Base-by-base conservation (phyloP, 2,888 invertebrate species). In the Hydrotaea diabolus region DNA sequence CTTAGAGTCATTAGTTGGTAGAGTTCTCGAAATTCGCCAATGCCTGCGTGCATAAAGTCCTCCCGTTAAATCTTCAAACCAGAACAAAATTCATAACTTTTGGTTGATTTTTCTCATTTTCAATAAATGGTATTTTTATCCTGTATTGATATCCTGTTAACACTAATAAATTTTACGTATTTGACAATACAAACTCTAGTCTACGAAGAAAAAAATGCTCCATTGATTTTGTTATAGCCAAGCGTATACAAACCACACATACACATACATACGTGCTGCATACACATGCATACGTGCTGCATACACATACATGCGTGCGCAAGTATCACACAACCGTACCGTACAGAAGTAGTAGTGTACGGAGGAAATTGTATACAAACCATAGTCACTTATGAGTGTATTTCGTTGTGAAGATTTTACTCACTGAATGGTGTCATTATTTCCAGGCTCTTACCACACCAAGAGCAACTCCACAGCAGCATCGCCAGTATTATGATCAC, bases 131-230 rank as follows among this genome's bases (percentile, higher is more conserved):
- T 31, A 17, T 13, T 46, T 81, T 79, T 66, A 77, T 83, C 73
- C 77, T 79, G 77, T 79, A 79, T 83, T 86, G 86, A 86, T 87
- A 87, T 87, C 86, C 87, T 87, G 87, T 87, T 87, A 87, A 86
- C 86, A 85, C 84, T 87, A 87, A 87, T 87, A 87, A 87, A 87
- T 87, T 86, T 86, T 83, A 81, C 82, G 80, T 82, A 85, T 86
- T 86, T 87, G 87, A 87, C 87, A 87, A 85, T 85, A 81, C 86
- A 86, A 82, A 76, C 69, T 75, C 43, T 79, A 74, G 62, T 76
- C 69, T 17, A 53, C 17, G 43, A 69, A 2, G 8, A 23, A 57
- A 26, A 59, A 59, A 73, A 72, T n/a, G 57, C 74, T 71, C 21
- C 57, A 66, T 39, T 66, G 66, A 53, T 75, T 19, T 72, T 81